Base-by-base conservation (phyloP, 2,797 vertebrate species). In the Poecilia picta region DNA sequence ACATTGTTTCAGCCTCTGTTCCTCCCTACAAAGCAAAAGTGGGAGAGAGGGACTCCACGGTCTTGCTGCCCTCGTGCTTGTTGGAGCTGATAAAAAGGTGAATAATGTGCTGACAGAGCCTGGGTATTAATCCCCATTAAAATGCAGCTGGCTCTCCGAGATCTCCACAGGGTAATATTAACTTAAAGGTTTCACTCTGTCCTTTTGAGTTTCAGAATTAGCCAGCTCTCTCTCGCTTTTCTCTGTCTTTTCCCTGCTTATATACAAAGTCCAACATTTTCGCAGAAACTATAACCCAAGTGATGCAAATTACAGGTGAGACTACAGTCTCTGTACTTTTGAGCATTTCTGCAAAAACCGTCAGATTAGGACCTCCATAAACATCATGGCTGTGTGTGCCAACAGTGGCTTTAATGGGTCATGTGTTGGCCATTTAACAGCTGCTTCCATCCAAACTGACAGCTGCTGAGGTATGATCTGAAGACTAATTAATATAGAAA, bases 101-200 rank as follows among this genome's bases (percentile, higher is more conserved):
- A 95, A 92, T 92, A 94, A 93, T 93, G 89, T 90, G 90, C 89
- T 72, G 80, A 84, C 89, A 85, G 88, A 90, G 91, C 51, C 78
- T 49, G 77, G 79, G 88, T 92, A 94, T 91, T 93, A 94, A 94
- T 94, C 89, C 92, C 85, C 90, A 94, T 95, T 95, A 94, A 94
- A 93, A 95, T 93, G 93, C 93, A 91, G 91, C 91, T 88, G 90
- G 89, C 85, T 92, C 87, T 85, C 83, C 33, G 82, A 93, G 90
- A 89, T 91, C 89, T 94, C 93, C 83, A 85, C 72, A 25, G 92
- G 89, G 89, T 88, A 91, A 94, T 92, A 95, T 94, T 94, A 95
- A 95, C 93, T 95, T 94, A 89, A 93, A 94, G 89, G 90, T 91
- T 93, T 93, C 92, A 92, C 92, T 94, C 92, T 92, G 91, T 92